These are phyloP conservation scores for Hassar affinis DNA, from an alignment of 2,113 vertebrate genomes.

Conservation along the genomic window DNA sequence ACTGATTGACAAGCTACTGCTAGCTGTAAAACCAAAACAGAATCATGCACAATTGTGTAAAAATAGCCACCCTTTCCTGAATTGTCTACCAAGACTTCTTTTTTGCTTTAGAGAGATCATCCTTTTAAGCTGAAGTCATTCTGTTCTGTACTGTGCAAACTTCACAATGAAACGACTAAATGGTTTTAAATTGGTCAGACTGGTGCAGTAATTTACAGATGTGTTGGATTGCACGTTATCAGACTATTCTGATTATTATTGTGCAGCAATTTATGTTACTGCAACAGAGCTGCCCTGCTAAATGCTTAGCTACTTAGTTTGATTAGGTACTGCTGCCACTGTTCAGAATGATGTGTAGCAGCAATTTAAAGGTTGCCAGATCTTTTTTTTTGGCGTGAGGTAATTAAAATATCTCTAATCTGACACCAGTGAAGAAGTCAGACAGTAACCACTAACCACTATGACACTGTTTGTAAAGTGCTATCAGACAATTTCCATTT, in stretches of 20 bases:
- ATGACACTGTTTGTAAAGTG: neutral
- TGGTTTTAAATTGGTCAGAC: neutral
- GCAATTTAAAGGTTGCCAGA: neutral
- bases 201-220: neutral
- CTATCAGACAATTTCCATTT: neutral
- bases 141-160: neutral
- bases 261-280: neutral
- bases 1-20: neutral
- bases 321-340: neutral
- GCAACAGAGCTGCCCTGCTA: neutral
- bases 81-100: neutral
- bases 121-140: neutral
- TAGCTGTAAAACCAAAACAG: neutral
- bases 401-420: neutral
- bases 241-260: neutral
- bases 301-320: neutral
- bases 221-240: neutral
- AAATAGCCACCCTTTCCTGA: neutral
- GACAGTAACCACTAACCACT: neutral
- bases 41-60: neutral
- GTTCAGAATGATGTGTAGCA: neutral
- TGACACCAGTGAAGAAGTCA: neutral
- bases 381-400: neutral
- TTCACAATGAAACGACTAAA: neutral
- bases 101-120: neutral